Evolutionary conservation across 2,797 vertebrate species (phyloP).

Genomic region (Euthynnus affinis): DNA sequence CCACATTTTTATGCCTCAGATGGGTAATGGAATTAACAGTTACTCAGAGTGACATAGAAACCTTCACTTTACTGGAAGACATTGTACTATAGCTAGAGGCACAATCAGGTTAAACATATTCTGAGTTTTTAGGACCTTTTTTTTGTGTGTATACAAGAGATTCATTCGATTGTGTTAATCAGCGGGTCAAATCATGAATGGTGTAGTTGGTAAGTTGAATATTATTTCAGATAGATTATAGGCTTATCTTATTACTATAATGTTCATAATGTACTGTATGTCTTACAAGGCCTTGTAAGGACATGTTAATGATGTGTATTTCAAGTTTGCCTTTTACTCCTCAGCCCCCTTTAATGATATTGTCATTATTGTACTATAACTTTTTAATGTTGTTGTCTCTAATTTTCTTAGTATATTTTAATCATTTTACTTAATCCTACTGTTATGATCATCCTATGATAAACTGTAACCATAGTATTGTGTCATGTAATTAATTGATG

Average conservation of each 20-base stretch:
- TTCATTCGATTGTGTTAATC: slow-evolving; percentile 78
- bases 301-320: slow-evolving; percentile 74
- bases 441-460: slow-evolving; percentile 73
- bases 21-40: slow-evolving; percentile 77
- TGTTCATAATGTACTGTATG: slow-evolving; percentile 79
- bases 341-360: slow-evolving; percentile 63
- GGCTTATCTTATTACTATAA: slow-evolving; percentile 71
- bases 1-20: slow-evolving; percentile 68
- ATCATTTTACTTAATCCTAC: slow-evolving; percentile 77
- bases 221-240: slow-evolving; percentile 73
- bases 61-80: slow-evolving; percentile 76
- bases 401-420: slow-evolving; percentile 78
- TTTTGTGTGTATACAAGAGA: slow-evolving; percentile 61
- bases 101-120: slow-evolving; percentile 77
- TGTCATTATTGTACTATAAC: slow-evolving; percentile 76
- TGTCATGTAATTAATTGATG: slow-evolving; percentile 70
- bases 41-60: slow-evolving; percentile 77
- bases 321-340: slow-evolving; percentile 74
- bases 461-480: slow-evolving; percentile 72
- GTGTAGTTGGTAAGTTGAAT: slow-evolving; percentile 72
- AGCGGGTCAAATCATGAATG: slow-evolving; percentile 73
- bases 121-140: slow-evolving; percentile 71
- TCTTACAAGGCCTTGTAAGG: slow-evolving; percentile 77
- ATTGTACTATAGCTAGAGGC: slow-evolving; percentile 73
- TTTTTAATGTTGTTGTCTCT: slow-evolving; percentile 76